These are phyloP conservation scores for Triplophysa bombifrons DNA, from an alignment of 2,797 vertebrate genomes.

Conservation along the genomic window DNA sequence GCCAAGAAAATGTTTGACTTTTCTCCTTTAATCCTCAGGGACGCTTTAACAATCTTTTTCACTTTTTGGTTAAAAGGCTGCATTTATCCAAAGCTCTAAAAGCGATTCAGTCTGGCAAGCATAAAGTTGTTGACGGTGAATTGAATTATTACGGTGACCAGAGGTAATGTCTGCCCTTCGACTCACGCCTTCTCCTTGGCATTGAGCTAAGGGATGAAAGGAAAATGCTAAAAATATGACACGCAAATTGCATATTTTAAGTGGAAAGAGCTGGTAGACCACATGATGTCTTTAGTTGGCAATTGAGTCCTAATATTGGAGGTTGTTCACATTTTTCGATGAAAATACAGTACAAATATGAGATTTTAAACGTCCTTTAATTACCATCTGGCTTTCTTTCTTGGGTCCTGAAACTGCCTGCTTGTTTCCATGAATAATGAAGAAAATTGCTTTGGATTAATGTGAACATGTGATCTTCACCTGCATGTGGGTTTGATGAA, in stretches of 20 bases:
- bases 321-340: slow-evolving; percentile 70
- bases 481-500: background rate
- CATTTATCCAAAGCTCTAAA: slow-evolving; percentile 58
- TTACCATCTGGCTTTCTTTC: slow-evolving; percentile 50
- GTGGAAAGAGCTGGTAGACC: slow-evolving; percentile 65
- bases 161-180: slow-evolving; percentile 74
- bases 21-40: slow-evolving; percentile 13
- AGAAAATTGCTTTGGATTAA: slow-evolving; percentile 59
- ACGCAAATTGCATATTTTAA: slow-evolving; percentile 62
- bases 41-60: slow-evolving; percentile 16
- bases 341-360: slow-evolving; percentile 65
- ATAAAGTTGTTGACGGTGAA: slow-evolving; percentile 63
- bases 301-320: slow-evolving; percentile 74
- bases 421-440: slow-evolving; percentile 50
- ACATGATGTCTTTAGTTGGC: slow-evolving; percentile 72
- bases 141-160: slow-evolving; percentile 72
- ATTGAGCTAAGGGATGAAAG: slow-evolving; percentile 73
- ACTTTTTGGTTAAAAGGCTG: slow-evolving; percentile 42
- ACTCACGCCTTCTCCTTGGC: slow-evolving; percentile 78
- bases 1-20: slow-evolving; percentile 52
- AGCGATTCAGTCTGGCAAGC: slow-evolving; percentile 67
- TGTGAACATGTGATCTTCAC: slow-evolving; percentile 40
- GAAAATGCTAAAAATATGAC: slow-evolving; percentile 70
- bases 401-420: slow-evolving; percentile 36
- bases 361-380: slow-evolving; percentile 60